These are phyloP conservation scores for Tarsius wallacei DNA, from an alignment of 2,797 vertebrate species.

Conservation along the genomic window DNA sequence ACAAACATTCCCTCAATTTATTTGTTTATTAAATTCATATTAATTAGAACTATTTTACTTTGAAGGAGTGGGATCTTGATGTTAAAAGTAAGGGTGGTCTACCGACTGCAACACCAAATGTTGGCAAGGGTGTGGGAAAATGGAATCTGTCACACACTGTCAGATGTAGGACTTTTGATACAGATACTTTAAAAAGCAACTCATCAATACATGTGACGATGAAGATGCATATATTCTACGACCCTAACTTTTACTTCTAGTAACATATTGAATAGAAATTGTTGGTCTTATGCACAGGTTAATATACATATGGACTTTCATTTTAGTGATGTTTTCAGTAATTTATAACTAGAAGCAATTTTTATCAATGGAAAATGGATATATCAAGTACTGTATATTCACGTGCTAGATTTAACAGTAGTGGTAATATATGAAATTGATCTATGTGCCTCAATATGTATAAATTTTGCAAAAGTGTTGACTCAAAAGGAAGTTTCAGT, in stretches of 20 bases:
- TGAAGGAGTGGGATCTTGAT: constrained; percentile 26
- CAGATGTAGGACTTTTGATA: too few species aligned
- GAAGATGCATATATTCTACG: too few species aligned
- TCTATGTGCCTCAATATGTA: not conserved
- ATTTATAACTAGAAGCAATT: not conserved
- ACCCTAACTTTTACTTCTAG: not conserved
- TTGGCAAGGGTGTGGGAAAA: too few species aligned
- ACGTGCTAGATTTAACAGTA: not conserved
- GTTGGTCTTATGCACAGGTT: not conserved
- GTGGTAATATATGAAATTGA: not conserved
- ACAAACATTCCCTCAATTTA: constrained; percentile 19
- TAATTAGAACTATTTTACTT: constrained; percentile 4
- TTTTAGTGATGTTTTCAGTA: not conserved
- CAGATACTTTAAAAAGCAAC: too few species aligned
- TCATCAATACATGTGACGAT: too few species aligned
- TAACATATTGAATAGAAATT: not conserved
- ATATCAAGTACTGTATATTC: not conserved
- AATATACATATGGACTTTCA: not conserved
- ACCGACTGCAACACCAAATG: too few species aligned
- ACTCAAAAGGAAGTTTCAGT: not conserved
- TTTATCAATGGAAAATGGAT: not conserved
- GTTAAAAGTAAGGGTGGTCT: not conserved
- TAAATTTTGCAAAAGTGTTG: not conserved
- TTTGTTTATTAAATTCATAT: constrained; percentile 48
- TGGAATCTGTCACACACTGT: too few species aligned